phyloP scores from a whole-genome alignment of 2,888 invertebrate genomes.

The Lithophane ornitopus region DNA sequence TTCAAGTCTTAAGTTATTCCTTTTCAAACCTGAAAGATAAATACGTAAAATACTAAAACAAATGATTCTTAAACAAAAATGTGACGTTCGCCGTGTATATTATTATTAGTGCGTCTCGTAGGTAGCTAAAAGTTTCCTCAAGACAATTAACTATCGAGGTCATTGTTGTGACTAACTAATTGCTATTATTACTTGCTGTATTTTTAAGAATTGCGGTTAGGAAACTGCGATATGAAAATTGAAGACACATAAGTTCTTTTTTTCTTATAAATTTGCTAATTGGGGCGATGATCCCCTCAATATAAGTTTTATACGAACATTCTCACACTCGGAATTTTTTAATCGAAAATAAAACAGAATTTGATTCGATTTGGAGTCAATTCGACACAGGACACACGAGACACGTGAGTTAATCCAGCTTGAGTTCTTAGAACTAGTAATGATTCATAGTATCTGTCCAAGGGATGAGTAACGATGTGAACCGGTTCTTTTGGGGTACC shows the following conservation, averaged over 20 bases:
- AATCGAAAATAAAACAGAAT: fast-evolving
- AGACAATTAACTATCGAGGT: slow-evolving; percentile 8
- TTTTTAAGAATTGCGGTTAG: no score
- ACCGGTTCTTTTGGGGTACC: background rate
- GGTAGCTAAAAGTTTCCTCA: slow-evolving; percentile 18
- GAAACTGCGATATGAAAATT: background rate
- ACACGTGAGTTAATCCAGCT: background rate
- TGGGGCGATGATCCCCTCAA: no score
- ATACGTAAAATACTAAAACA: background rate
- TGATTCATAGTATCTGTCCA: slow-evolving; percentile 6
- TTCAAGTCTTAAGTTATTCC: background rate
- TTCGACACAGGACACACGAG: no score
- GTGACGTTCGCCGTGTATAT: no score
- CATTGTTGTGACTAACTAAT: slow-evolving; percentile 5
- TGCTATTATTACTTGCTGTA: background rate
- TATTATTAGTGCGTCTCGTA: background rate
- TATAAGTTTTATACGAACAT: background rate
- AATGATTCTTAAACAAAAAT: background rate
- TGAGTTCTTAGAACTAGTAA: slow-evolving; percentile 9
- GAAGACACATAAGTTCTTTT: background rate
- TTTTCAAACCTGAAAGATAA: background rate
- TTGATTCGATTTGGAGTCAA: background rate
- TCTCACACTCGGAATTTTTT: no score
- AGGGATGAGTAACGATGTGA: slow-evolving; percentile 2
- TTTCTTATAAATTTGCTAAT: background rate